Conservation (phyloP, 2,113 vertebrate genomes). For the Xenopus borealis region DNA sequence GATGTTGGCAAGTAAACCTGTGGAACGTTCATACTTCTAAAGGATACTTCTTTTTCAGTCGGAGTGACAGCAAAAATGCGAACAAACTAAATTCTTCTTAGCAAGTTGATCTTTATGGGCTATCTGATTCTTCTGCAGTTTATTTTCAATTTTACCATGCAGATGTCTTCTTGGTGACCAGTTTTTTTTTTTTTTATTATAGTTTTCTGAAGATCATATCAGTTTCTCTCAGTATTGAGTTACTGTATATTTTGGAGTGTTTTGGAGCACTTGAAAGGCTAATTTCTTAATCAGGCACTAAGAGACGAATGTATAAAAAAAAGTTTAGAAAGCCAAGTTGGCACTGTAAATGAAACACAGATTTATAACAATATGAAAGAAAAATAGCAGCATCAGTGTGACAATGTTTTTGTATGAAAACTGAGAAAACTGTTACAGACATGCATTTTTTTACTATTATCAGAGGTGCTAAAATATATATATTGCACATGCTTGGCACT, state of each 20-base stretch:
- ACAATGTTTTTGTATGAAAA: slow-evolving; percentile 65
- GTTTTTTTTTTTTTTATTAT: slow-evolving; percentile 70
- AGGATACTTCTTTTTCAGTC: slow-evolving; percentile 63
- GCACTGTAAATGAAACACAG: slow-evolving; percentile 65
- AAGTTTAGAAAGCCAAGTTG: slow-evolving; percentile 63
- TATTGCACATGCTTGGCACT: slow-evolving; percentile 74
- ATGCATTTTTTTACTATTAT: slow-evolving; percentile 75
- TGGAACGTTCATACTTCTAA: slow-evolving; percentile 60
- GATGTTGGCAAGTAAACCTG: slow-evolving; percentile 74
- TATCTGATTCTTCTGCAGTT: slow-evolving; percentile 72
- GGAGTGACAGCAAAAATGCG: slow-evolving; percentile 68
- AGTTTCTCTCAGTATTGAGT: slow-evolving; percentile 76
- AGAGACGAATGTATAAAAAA: slow-evolving; percentile 71
- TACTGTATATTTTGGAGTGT: slow-evolving; percentile 75
- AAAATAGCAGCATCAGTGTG: slow-evolving; percentile 65
- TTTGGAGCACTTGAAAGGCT: slow-evolving; percentile 68
- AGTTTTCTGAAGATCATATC: slow-evolving; percentile 83
- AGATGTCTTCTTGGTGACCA: slow-evolving; percentile 76
- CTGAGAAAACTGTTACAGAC: slow-evolving; percentile 72
- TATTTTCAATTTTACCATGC: slow-evolving; percentile 74
- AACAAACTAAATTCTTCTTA: slow-evolving; percentile 59
- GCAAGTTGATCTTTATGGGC: slow-evolving; percentile 65
- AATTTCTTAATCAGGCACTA: slow-evolving; percentile 73
- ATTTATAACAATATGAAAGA: slow-evolving; percentile 65
- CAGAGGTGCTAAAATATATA: slow-evolving; percentile 80